These are phyloP conservation scores for Drosophila tripunctata DNA, from an alignment of 2,888 invertebrate species.

Conservation along the genomic window DNA sequence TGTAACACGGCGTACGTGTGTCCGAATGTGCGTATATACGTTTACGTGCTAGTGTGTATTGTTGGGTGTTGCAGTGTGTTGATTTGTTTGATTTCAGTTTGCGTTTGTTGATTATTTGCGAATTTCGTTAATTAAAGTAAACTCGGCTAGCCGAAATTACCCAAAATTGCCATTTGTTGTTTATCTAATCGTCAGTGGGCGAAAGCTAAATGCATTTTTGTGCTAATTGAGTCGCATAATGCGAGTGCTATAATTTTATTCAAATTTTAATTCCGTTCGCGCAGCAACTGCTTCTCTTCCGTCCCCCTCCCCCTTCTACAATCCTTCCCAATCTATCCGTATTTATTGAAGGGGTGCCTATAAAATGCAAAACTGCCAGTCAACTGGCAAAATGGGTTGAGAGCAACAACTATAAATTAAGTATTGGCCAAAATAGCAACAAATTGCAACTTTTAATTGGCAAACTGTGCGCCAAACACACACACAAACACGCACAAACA, in stretches of 20 bases:
- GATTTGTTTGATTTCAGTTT: slow-evolving; percentile 29
- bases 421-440: slow-evolving; percentile 63
- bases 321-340: not conserved
- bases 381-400: slow-evolving; percentile 40
- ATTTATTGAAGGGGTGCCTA: not conserved
- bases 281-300: no score
- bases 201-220: slow-evolving; percentile 30
- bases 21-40: not conserved
- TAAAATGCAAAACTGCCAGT: not conserved
- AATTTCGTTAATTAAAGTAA: slow-evolving; percentile 72
- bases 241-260: slow-evolving; percentile 59
- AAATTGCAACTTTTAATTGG: slow-evolving; percentile 71
- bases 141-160: slow-evolving; percentile 18
- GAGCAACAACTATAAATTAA: slow-evolving; percentile 38
- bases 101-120: slow-evolving; percentile 44
- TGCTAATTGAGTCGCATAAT: slow-evolving; percentile 76
- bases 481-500: slow-evolving; percentile 1
- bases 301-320: not conserved
- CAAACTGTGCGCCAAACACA: slow-evolving; percentile 43
- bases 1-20: slow-evolving; percentile 33
- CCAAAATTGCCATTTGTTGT: slow-evolving; percentile 14
- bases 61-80: slow-evolving; percentile 11
- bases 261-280: slow-evolving; percentile 59
- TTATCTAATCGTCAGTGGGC: slow-evolving; percentile 57
- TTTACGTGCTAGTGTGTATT: slow-evolving; percentile 12